Evolutionary conservation across 2,888 invertebrate genomes (phyloP).

Genomic region (Galeruca laticollis): DNA sequence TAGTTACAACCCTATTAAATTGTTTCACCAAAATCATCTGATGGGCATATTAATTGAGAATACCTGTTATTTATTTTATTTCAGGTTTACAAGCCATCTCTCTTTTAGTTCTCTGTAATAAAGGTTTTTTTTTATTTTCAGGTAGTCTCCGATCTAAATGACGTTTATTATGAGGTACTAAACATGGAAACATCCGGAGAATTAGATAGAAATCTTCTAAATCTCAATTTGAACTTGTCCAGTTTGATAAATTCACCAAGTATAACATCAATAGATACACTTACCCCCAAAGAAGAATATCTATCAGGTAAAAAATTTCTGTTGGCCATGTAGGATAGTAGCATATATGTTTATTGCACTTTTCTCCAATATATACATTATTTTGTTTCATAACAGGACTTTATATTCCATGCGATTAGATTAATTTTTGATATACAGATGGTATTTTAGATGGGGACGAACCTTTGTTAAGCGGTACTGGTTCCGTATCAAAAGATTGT

Average conservation of each 20-base stretch:
- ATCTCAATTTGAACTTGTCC: slow-evolving; percentile 79
- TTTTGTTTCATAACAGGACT: no score
- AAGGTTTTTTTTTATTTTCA: slow-evolving; percentile 44
- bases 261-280: slow-evolving; percentile 78
- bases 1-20: no score
- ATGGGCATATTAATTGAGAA: no score
- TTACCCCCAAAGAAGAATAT: slow-evolving; percentile 80
- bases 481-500: slow-evolving; percentile 96
- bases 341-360: no score
- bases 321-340: no score
- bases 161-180: slow-evolving; percentile 79
- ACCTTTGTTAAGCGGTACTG: slow-evolving; percentile 96
- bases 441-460: slow-evolving; percentile 83
- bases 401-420: background rate
- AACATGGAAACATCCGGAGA: slow-evolving; percentile 85
- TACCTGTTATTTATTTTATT: no score
- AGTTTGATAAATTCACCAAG: slow-evolving; percentile 81
- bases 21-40: no score
- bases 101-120: background rate
- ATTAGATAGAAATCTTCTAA: slow-evolving; percentile 78
- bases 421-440: background rate
- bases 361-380: no score
- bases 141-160: slow-evolving; percentile 73
- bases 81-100: no score
- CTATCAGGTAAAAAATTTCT: slow-evolving; percentile 76